Conservation (phyloP, 2,797 vertebrate genomes). For the Muscicapa striata region DNA sequence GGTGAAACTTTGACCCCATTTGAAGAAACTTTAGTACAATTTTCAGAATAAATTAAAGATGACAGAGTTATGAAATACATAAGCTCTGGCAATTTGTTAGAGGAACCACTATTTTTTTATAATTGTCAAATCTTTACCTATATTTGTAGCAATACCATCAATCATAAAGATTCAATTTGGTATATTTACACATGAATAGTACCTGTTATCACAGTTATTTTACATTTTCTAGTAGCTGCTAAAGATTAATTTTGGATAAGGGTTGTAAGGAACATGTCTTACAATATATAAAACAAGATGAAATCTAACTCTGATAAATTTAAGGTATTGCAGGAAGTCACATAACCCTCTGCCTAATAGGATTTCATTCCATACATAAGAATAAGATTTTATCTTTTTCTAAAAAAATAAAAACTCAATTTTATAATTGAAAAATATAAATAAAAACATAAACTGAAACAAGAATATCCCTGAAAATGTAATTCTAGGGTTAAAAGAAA, state of each 20-base stretch:
- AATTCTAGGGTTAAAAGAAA: background rate
- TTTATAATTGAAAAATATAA: background rate
- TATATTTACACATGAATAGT: background rate
- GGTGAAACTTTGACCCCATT: background rate
- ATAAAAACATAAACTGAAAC: background rate
- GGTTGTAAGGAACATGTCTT: background rate
- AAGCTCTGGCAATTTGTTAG: background rate
- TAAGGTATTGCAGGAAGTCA: background rate
- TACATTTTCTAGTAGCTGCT: background rate
- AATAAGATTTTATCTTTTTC: background rate
- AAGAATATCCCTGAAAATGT: accelerated
- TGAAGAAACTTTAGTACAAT: background rate
- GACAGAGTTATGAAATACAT: background rate
- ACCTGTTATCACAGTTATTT: background rate
- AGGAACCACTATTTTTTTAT: background rate
- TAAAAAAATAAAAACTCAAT: background rate
- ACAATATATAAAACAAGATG: background rate
- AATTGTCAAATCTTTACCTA: background rate
- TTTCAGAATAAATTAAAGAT: background rate
- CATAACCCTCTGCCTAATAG: background rate
- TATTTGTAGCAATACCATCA: background rate
- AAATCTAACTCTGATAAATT: background rate
- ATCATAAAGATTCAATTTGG: background rate
- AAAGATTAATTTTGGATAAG: background rate
- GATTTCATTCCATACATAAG: background rate